Conservation (phyloP, 1,140 invertebrate genomes). For the Heliothis subflexa region DNA sequence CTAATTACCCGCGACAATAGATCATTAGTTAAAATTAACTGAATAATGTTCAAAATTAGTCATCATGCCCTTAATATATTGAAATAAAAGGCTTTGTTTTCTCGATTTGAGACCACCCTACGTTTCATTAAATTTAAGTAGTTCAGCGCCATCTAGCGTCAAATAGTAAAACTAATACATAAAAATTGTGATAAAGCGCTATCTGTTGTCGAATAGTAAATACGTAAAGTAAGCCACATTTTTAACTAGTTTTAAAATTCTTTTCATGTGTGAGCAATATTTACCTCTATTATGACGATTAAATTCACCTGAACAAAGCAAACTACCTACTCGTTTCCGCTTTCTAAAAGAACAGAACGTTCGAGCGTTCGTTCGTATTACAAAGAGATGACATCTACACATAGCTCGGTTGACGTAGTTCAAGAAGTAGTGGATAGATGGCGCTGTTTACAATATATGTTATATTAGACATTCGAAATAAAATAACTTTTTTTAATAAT, state of each 20-base stretch:
- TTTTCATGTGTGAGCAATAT: too few relatives aligned
- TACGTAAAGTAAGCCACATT: background rate
- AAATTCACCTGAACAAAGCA: background rate
- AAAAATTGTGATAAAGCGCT: background rate
- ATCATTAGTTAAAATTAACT: slow-evolving; percentile 20
- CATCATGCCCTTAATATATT: background rate
- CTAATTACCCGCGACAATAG: background rate
- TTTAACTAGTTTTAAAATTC: too few relatives aligned
- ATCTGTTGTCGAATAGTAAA: slow-evolving; percentile 23
- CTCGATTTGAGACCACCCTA: background rate
- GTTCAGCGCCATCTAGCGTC: slow-evolving; percentile 26
- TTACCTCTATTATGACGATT: background rate
- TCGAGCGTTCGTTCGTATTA: too few relatives aligned
- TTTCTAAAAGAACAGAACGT: too few relatives aligned
- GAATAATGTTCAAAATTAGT: background rate
- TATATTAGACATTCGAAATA: slow-evolving; percentile 1
- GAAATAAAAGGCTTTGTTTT: background rate
- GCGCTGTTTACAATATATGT: slow-evolving; percentile 15
- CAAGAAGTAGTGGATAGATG: slow-evolving; percentile 26
- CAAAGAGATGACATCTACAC: background rate
- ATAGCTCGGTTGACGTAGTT: background rate
- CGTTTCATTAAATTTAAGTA: too few relatives aligned
- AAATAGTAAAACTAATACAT: slow-evolving; percentile 7
- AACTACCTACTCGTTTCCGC: background rate
- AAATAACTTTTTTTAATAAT: slow-evolving; percentile 20